These are phyloP conservation scores for Callinectes sapidus DNA, from an alignment of 2,888 invertebrate species.

Conservation along the genomic window DNA sequence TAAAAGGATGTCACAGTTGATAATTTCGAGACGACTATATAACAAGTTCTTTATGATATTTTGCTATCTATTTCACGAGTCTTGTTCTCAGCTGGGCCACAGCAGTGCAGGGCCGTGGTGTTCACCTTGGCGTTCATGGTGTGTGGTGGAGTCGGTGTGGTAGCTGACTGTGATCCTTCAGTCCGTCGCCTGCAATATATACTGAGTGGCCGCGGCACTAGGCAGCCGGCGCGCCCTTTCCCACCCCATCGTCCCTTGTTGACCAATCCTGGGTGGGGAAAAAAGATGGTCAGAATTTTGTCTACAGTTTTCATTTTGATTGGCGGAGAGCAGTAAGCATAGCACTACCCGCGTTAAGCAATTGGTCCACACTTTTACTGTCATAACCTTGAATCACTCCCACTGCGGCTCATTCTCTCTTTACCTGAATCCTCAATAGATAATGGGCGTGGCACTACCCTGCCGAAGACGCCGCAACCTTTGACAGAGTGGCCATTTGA, in stretches of 20 bases:
- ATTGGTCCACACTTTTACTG: background rate
- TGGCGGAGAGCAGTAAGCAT: background rate
- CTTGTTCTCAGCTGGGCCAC: background rate
- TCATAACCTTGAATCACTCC: background rate
- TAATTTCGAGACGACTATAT: background rate
- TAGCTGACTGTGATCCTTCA: background rate
- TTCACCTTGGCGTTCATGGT: slow-evolving; percentile 31
- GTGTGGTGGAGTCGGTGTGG: slow-evolving; percentile 25
- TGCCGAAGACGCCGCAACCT: too few relatives aligned
- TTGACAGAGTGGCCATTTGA: too few relatives aligned
- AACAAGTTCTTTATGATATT: background rate
- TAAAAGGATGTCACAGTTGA: background rate
- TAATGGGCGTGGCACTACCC: too few relatives aligned
- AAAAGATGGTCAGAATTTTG: background rate
- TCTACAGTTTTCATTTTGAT: background rate
- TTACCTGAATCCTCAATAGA: background rate
- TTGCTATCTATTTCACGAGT: background rate
- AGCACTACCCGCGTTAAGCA: background rate
- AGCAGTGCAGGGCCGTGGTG: background rate
- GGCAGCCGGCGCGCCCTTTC: background rate
- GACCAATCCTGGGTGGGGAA: background rate
- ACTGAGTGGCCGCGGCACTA: background rate
- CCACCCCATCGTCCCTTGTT: background rate
- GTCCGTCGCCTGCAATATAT: background rate
- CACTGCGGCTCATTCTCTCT: background rate